Evolutionary conservation across 92 coral and sea anemone genomes (phyloP), one percentile per base, ranked within the genome.

Genomic region (Pocillopora grandis): DNA sequence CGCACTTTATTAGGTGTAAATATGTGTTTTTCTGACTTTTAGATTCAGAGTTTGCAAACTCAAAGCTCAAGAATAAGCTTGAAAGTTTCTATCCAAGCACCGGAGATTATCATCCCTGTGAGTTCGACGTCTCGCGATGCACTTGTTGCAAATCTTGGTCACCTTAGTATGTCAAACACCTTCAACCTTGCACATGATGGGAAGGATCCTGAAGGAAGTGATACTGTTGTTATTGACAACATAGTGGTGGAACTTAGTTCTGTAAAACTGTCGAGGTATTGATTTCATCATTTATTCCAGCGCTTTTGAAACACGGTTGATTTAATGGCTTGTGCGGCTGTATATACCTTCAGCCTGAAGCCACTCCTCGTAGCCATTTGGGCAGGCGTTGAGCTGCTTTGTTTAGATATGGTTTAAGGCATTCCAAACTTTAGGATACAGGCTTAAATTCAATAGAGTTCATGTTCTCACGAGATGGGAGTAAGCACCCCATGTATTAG

Each of bases 211-310:
- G 79, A 79, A 67, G 98, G 96, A 16, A 74, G 82, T 10, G 98
- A 96, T 71, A 94, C 94, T 49, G 98, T 91, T 69, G 89, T 96
- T 13, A 92, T 92, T 9, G 98, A 96, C 76, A 90, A 90, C 57
- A 96, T 94, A 98, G 89, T 88, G 62, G 98, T 96, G 35, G 90
- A 95, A 42, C 89, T 96, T 27, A 91, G 89, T 58, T 96, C 98
- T 49, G 98, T 96, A 2, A 95, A 96, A 83, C 87, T 96, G 27
- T 87, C 89, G 18, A 93, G 95, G 99, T 96, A 72, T 20, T 91
- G 21, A n/a, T 17, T 48, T 17, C 16, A 15, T 33, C 0, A 12
- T 11, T 70, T 70, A 23, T 16, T 10, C 7, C 5, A 13, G 5
- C 20, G 8, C 16, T 5, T 14, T 27, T 27, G 31, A 27, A 27